Percentiles rank a stretch among this genome's conserved stretches.
Conservation (phyloP, 2,888 invertebrate genomes). For the Andrena bucephala region DNA sequence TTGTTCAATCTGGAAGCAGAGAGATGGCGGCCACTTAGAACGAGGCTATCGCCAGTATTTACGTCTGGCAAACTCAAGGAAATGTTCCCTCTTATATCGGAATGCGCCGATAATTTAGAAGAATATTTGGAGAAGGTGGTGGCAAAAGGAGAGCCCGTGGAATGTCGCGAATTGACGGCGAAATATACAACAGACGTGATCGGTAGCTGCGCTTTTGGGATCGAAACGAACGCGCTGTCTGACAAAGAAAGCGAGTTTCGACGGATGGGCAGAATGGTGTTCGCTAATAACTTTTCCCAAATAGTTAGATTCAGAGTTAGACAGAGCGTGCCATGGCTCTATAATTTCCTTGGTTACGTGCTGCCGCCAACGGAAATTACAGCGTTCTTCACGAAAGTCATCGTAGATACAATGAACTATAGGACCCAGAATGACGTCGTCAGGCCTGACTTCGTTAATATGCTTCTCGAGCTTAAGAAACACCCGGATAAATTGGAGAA, state of each 20-base stretch:
- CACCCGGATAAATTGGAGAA: slow-evolving; percentile 68
- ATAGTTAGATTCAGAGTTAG: slow-evolving; percentile 48
- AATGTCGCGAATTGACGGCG: slow-evolving; percentile 77
- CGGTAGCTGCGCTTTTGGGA: slow-evolving; percentile 84
- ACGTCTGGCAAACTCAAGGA: slow-evolving; percentile 86
- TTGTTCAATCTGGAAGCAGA: slow-evolving; percentile 84
- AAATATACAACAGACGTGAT: slow-evolving; percentile 84
- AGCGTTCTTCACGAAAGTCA: slow-evolving; percentile 79
- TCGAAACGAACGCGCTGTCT: slow-evolving; percentile 80
- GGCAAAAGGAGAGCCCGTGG: slow-evolving; percentile 56
- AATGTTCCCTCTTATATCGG: slow-evolving; percentile 85
- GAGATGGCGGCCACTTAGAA: slow-evolving; percentile 85
- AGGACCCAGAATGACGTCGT: slow-evolving; percentile 81
- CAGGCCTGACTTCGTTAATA: slow-evolving; percentile 85
- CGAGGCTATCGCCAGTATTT: slow-evolving; percentile 85
- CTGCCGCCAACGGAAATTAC: slow-evolving; percentile 71
- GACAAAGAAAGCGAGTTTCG: slow-evolving; percentile 81
- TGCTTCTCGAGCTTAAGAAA: slow-evolving; percentile 80
- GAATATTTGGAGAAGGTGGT: slow-evolving; percentile 81
- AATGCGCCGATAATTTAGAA: slow-evolving; percentile 84
- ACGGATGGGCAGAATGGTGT: slow-evolving; percentile 78
- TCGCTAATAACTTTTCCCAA: slow-evolving; percentile 57
- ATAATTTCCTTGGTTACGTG: slow-evolving; percentile 63
- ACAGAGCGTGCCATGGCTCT: slow-evolving; percentile 69
- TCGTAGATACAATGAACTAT: slow-evolving; percentile 80